Evolutionary conservation across 2,113 vertebrate genomes (phyloP), one percentile per base, ranked within the genome.

Genomic region (Patagioenas fasciata): DNA sequence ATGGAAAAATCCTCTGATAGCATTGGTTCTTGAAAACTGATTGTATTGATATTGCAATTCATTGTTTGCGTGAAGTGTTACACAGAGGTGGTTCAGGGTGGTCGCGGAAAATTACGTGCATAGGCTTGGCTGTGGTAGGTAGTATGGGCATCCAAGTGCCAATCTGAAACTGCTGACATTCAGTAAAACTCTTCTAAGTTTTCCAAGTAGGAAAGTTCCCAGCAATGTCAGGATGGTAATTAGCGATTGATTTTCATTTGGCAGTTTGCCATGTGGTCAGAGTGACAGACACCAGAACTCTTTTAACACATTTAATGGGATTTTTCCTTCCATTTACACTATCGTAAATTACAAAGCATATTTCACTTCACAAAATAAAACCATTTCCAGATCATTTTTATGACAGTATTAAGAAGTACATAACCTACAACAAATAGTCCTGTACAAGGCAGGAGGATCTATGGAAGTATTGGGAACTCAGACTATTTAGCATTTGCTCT

Each of bases 281-380:
- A 96, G 92, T 53, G 83, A 97, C 80, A 97, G 96, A 97, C 97
- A 93, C 93, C 92, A 97, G 92, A 96, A 96, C 95, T 96, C 80
- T 97, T 47, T 95, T 93, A 97, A 98, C 97, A 98, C 96, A 97
- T 97, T 98, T 98, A 98, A 98, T 98, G 96, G 91, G 89, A 92
- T 97, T 97, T 95, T 96, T 96, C 94, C 96, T 98, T 98, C 97
- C 97, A 97, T 98, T 97, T 97, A 98, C 97, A 98, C 96, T 84
- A 97, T 97, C 97, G 98, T 98, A 98, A 98, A 97, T 98, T 98
- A 98, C 98, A 98, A 98, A 98, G 98, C 97, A 97, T 98, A 93
- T 95, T 97, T 97, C 97, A 98, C 98, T 98, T 98, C 98, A 98
- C 98, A 98, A 98, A 98, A 98, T 98, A 98, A 98, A 98, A 98